phyloP scores from a whole-genome alignment of 1,140 invertebrate genomes.

The Lutraria rhynchaena region DNA sequence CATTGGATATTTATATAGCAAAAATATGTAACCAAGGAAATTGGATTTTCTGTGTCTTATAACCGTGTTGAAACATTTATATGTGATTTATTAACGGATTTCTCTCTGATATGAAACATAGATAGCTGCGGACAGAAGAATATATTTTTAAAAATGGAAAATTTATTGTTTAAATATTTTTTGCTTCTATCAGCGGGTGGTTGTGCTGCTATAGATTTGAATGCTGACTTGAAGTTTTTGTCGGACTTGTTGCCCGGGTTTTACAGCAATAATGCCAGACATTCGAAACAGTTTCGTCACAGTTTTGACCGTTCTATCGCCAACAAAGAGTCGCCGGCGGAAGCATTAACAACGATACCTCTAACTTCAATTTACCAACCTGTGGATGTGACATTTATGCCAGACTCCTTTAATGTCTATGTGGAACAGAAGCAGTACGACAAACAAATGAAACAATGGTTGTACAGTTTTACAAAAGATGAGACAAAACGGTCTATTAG shows the following conservation, averaged over 20 bases:
- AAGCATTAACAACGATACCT: constrained; percentile 43
- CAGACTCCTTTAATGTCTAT: constrained; percentile 50
- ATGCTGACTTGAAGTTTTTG: constrained; percentile 34
- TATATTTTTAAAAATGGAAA: neutral
- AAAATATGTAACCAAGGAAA: no score
- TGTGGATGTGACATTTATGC: constrained; percentile 54
- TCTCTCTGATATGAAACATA: neutral
- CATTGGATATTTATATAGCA: no score
- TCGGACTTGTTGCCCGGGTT: constrained; percentile 52
- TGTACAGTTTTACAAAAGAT: constrained; percentile 56
- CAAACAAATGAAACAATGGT: constrained; percentile 42
- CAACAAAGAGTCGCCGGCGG: constrained; percentile 16
- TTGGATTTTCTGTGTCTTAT: no score
- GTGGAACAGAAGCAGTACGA: constrained; percentile 46
- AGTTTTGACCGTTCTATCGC: constrained; percentile 13
- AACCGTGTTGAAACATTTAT: no score
- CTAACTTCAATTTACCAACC: constrained; percentile 47
- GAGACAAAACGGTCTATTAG: constrained; percentile 33
- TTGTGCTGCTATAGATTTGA: constrained; percentile 32
- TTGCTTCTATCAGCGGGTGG: neutral
- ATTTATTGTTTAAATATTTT: neutral
- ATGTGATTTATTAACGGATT: no score
- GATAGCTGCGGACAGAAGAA: neutral
- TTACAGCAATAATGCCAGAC: constrained; percentile 54
- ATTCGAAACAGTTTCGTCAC: constrained; percentile 24